Base-by-base conservation (phyloP, 1,140 invertebrate genomes). In the Formica selysi region DNA sequence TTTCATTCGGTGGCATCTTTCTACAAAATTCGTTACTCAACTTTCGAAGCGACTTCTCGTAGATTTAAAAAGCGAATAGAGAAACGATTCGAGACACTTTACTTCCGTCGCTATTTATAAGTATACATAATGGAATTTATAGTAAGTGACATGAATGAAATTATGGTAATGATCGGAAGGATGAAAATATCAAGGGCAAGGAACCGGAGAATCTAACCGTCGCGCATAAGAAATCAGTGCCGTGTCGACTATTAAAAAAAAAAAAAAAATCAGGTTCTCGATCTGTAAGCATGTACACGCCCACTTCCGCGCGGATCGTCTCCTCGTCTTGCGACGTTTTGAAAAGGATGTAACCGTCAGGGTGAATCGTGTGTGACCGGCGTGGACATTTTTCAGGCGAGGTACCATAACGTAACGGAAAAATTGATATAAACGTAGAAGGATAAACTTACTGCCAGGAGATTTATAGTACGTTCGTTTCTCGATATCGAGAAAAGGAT, bases 291-390 rank as follows among this genome's bases (percentile, higher is more conserved):
- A 26, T n/a, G 19, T 11, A 3, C 79, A 83, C 79, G 79, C 79
- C 79, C 68, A 83, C 71, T 83, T 83, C 79, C 79, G 68, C 19
- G 16, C 44, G 44, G 41, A 68, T 44, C 5, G 48, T 73, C 44
- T 54, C 65, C 65, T 68, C 36, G 65, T 73, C 29, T 54, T n/a
- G 8, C 29, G 70, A 54, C 36, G 16, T 29, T 36, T 48, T 73
- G 54, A 83, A 74, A 83, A 83, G 79, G 68, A 83, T 74, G 79
- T 83, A 83, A 83, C 79, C 79, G 79, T 74, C 54, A 38, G 26
- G 26, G 67, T 73, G 79, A 73, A 36, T 73, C 79, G 48, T 16
- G 68, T 59, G 54, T 54, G 36, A 81, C 26, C 51, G 54, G n/a
- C 67, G 36, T 41, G 65, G 10, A 71, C 67, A 83, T 29, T 48